Evolutionary conservation across 2,888 invertebrate species (phyloP), one percentile per base, ranked within the genome.

Genomic region (Ametastegia equiseti): DNA sequence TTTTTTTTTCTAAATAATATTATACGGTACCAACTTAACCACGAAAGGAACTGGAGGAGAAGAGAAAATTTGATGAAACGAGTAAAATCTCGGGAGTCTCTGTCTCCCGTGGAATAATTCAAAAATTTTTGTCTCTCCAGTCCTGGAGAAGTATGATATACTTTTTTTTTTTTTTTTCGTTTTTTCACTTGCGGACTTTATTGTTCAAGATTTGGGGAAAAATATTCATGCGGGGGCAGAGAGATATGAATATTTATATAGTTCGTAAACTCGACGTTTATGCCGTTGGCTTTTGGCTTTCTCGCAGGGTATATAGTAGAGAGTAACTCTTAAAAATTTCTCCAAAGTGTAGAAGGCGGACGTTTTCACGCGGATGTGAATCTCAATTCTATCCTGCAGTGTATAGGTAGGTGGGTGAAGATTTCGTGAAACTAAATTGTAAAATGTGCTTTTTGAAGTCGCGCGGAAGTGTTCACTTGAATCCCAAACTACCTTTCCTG

Each of bases 221-320:
- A 67, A 67, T 39, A 67, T 67, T 39, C 27, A 39, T 36, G 67
- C n/a, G n/a, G n/a, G 19, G 9, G 36, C 36, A 5, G 15, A 67
- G 67, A 67, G 23, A 60, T 15, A 67, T 67, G 67, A 67, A 67
- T 67, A 67, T 67, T 67, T 67, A 67, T 67, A 67, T 39, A 67
- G 67, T 39, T 39, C 23, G 36, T 67, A 27, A 67, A 36, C n/a
- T 36, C 36, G 11, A 39, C 30, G 30, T 60, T 60, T 30, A 60
- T 60, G 15, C 15, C 60, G 4, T 7, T 7, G 2, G 67, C 60
- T 60, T 60, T 60, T n/a, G n/a, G n/a, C n/a, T n/a, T n/a, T n/a
- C n/a, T 60, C 30, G 27, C 30, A 39, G 23, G 39, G 19, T 67
- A 2, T 19, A 11, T n/a, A n/a, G n/a, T n/a, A n/a, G n/a, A n/a